Evolutionary conservation across 2,113 vertebrate species (phyloP), one percentile per base, ranked within the genome.

Genomic region (Actinemys pallida): DNA sequence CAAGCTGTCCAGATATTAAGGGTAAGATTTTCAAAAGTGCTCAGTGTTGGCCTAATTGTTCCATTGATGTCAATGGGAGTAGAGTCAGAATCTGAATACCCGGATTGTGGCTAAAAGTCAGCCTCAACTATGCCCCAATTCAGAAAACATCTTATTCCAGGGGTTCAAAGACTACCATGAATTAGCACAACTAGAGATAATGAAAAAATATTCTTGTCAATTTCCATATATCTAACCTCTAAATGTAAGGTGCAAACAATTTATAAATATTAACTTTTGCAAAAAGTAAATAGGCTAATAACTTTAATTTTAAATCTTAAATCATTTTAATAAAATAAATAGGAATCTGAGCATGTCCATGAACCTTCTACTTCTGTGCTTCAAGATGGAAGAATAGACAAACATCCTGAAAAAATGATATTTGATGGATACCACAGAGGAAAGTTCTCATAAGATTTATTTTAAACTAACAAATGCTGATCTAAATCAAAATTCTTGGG

Each of bases 31-130:
- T 78, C 89, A 29, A 59, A 82, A 86, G 39, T 76, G 3, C 8
- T 52, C 35, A 6, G 45, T 84, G 78, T 13, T 93, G 81, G 42
- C 91, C 93, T 93, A 86, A 57, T 76, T 97, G 93, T 78, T 75
- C 39, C 72, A 75, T 13, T 88, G 24, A 90, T 89, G 19, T 1
- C 0, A 49, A 76, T 82, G 69, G 88, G 27, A 90, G 69, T 1
- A 89, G 22, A 89, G 47, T 69, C 5, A 88, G 27, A 29, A 69
- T 95, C 89, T 94, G 59, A 65, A 65, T 94, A 81, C 93, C 47
- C 86, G 84, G 88, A 92, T 35, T 62, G 29, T 62, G 12, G 5
- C 12, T 35, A 94, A 89, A 27, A 88, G 56, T 50, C 57, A 90
- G 1, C 81, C 90, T 47, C 91, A 7, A 69, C 83, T 35, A n/a